Base-by-base conservation (phyloP, 2,113 vertebrate species). In the Camelus dromedarius region DNA sequence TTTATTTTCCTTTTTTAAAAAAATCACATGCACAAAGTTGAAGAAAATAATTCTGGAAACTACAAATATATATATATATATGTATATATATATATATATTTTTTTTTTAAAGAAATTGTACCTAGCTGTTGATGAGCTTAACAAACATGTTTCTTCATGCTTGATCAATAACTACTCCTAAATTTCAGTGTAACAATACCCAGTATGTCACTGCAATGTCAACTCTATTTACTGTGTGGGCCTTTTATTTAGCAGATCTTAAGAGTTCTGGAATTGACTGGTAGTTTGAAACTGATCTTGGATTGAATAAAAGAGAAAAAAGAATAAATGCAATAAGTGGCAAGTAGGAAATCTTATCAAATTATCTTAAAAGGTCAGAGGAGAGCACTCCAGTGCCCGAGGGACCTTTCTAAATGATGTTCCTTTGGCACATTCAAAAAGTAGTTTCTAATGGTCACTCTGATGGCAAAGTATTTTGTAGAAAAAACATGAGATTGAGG, bases 401-500 rank as follows among this genome's bases (percentile, higher is more conserved):
- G 28, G n/a, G 2, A 92, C 22, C 3, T 85, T 64, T 85, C 46
- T 46, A 84, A 81, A 81, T 35, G 66, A 8, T 50, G 35, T 52
- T 77, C 20, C 42, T 35, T 19, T 3, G 69, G 19, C 2, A 50
- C 6, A 64, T 89, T 35, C 13, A 66, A 46, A 50, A n/a, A 19
- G 3, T 38, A 56, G 4, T 19, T 24, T 86, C 3, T 15, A 62
- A 9, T 30, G 54, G 15, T 42, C 26, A 56, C 35, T 75, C 13
- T 58, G 14, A 32, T 50, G 46, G 54, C 60, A 80, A 46, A 67
- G 54, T 80, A 70, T 30, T 85, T 90, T 70, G 20, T 28, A 77
- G 56, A 30, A 38, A 97, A 97, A 88, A 14, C 9, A 84, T 18
- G 50, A 62, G 15, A 75, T 58, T n/a, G 56, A 79, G 22, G 16